These are phyloP conservation scores for Cyprinodon diabolis DNA, from an alignment of 2,797 vertebrate species.

Conservation along the genomic window DNA sequence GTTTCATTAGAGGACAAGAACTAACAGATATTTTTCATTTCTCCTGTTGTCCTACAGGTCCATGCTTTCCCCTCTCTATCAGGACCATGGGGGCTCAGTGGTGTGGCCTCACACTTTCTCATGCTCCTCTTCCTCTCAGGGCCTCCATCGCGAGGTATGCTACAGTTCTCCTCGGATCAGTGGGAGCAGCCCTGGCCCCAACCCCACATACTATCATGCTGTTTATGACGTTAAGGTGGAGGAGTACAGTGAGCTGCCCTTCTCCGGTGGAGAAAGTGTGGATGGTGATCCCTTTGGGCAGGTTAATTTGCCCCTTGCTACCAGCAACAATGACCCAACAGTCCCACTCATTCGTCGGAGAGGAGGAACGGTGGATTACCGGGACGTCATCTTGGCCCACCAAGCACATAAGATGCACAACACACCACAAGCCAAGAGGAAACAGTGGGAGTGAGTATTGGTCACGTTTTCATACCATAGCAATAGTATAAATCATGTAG, in stretches of 20 bases:
- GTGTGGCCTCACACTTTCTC: conserved; percentile 64
- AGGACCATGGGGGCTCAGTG: conserved; percentile 67
- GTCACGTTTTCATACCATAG: neutral
- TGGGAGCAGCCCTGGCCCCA: conserved; percentile 71
- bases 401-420: conserved; percentile 88
- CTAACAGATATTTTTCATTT: neutral
- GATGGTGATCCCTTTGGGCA: conserved; percentile 42
- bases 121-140: conserved; percentile 62
- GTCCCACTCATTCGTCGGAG: conserved; percentile 77
- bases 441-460: conserved; percentile 90
- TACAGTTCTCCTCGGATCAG: conserved; percentile 69
- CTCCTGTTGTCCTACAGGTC: conserved; percentile 52
- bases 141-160: conserved; percentile 52
- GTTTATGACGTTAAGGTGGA: conserved; percentile 77
- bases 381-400: conserved; percentile 88
- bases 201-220: conserved; percentile 78
- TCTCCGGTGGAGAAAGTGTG: conserved; percentile 40
- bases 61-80: conserved; percentile 76
- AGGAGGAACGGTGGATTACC: conserved; percentile 86
- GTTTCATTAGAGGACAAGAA: neutral
- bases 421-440: conserved; percentile 87
- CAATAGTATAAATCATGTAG: neutral
- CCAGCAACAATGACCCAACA: conserved; percentile 43
- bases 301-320: conserved; percentile 53
- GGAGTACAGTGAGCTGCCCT: conserved; percentile 69